Base-by-base conservation (phyloP, 2,888 invertebrate genomes). In the Troides oblongomaculatus region DNA sequence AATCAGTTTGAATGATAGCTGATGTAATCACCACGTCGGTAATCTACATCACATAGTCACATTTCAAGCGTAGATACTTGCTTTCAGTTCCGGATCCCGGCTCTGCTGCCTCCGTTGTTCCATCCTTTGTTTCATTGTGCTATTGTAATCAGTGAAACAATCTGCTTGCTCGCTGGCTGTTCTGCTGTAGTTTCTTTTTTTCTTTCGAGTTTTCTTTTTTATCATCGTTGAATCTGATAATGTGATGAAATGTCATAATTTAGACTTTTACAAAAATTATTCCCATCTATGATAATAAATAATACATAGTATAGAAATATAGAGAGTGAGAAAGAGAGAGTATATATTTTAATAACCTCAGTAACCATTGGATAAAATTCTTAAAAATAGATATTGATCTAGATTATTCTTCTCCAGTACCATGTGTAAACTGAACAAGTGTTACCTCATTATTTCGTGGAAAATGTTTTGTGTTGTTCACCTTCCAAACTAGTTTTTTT, bases 81-180 rank as follows among this genome's bases (percentile, higher is more conserved):
- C 66, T 30, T 66, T 66, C 61, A 53, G 66, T 61, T 30, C 61
- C 60, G 66, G 60, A 66, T 43, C 62, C 39, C 23, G 60, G 53
- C 21, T 8, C 60, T 66, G 61, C 61, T 21, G 66, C 39, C 36
- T 61, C 39, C 39, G 61, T 61, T 66, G 60, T 64, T 64, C 36
- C 50, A 53, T 61, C 61, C 61, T 66, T 66, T 66, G 66, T 66
- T 66, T 61, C 60, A 66, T 66, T 66, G 66, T 66, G 23, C 66
- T 39, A 66, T 66, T 66, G 60, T 66, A 66, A 66, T 57, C 57
- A 57, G 57, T 7, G 57, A 57, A 57, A 57, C 57, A 57, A 57
- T 57, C 57, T 21, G 57, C 57, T 57, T 21, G 57, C 57, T 57
- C 57, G 21, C 57, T 23, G 3, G 57, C n/a, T 57, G 57, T 57